phyloP scores from a whole-genome alignment of 2,888 invertebrate species.

The Helicoverpa assulta region DNA sequence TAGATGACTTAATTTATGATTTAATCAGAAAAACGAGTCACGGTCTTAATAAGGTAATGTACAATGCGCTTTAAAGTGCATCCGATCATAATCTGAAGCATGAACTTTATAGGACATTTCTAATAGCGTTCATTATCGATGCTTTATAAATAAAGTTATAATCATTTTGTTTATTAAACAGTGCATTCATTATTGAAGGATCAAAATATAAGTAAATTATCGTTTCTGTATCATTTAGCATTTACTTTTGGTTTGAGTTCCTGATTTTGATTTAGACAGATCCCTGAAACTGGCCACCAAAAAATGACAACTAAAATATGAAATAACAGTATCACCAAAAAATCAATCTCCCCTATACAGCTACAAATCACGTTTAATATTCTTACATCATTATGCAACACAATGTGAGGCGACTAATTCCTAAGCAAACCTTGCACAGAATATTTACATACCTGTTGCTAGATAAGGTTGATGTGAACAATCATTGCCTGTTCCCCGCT shows the following conservation, averaged over 20 bases:
- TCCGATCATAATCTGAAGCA: slow-evolving; percentile 45
- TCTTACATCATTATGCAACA: slow-evolving; percentile 61
- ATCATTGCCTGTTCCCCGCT: slow-evolving; percentile 75
- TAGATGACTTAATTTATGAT: slow-evolving; percentile 47
- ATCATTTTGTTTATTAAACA: slow-evolving; percentile 13
- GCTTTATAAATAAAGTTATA: slow-evolving; percentile 19
- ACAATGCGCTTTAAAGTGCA: slow-evolving; percentile 35
- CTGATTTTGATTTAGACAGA: no score
- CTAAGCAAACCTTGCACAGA: slow-evolving; percentile 71
- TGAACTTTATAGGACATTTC: slow-evolving; percentile 49
- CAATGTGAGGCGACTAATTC: slow-evolving; percentile 71
- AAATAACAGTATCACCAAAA: slow-evolving; percentile 7
- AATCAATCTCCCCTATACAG: slow-evolving; percentile 53
- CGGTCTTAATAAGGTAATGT: slow-evolving; percentile 39
- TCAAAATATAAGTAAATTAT: not conserved
- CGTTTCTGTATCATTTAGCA: not conserved
- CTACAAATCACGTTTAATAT: slow-evolving; percentile 53
- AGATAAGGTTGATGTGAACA: slow-evolving; percentile 77
- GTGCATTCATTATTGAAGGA: not conserved
- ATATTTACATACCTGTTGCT: slow-evolving; percentile 76
- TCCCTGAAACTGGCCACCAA: not conserved
- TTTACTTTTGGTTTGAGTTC: not conserved
- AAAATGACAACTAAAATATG: not conserved
- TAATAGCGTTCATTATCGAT: slow-evolving; percentile 21
- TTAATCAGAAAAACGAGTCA: slow-evolving; percentile 44